phyloP scores from a whole-genome alignment of 2,888 invertebrate genomes.

The Drosophila rellima region DNA sequence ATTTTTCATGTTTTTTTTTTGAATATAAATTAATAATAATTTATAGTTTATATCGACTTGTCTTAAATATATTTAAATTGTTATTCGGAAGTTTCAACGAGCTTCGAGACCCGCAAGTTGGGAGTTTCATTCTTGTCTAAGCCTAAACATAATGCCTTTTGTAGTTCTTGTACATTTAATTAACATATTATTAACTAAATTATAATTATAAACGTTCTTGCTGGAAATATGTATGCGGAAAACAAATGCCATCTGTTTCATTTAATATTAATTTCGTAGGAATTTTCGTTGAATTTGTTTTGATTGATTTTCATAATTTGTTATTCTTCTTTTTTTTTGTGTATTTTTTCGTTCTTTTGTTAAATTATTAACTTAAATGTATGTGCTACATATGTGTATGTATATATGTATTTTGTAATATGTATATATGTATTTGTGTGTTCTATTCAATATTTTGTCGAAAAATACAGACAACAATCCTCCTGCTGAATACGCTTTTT shows the following conservation, averaged over 20 bases:
- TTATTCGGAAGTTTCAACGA: slow-evolving; percentile 55
- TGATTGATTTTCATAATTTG: slow-evolving; percentile 53
- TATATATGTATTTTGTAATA: slow-evolving; percentile 23
- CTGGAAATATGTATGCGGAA: slow-evolving; percentile 63
- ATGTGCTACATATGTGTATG: slow-evolving; percentile 21
- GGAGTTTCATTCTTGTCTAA: slow-evolving; percentile 34
- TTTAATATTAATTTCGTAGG: slow-evolving; percentile 48
- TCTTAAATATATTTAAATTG: slow-evolving; percentile 48
- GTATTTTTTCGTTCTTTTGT: slow-evolving; percentile 30
- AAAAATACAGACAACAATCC: slow-evolving; percentile 70
- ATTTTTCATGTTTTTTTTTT: slow-evolving; percentile 17
- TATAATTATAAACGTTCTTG: slow-evolving; percentile 28
- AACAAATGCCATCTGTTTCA: slow-evolving; percentile 59
- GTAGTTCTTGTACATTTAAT: slow-evolving; percentile 41
- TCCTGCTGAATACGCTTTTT: slow-evolving; percentile 51
- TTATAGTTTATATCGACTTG: slow-evolving; percentile 53
- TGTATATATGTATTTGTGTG: slow-evolving; percentile 29
- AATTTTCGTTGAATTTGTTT: slow-evolving; percentile 61
- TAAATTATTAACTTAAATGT: slow-evolving; percentile 31
- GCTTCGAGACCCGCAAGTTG: slow-evolving; percentile 25
- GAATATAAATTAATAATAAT: slow-evolving; percentile 49
- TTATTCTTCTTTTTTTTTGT: slow-evolving; percentile 27
- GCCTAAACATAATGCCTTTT: slow-evolving; percentile 58
- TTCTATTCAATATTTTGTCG: slow-evolving; percentile 63
- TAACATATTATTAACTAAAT: slow-evolving; percentile 42